A percentile compares a stretch with the other conserved stretches of the same genome.
Evolutionary conservation across 2,888 invertebrate genomes (phyloP).

Genomic region (Cryptophagus acutangulus): DNA sequence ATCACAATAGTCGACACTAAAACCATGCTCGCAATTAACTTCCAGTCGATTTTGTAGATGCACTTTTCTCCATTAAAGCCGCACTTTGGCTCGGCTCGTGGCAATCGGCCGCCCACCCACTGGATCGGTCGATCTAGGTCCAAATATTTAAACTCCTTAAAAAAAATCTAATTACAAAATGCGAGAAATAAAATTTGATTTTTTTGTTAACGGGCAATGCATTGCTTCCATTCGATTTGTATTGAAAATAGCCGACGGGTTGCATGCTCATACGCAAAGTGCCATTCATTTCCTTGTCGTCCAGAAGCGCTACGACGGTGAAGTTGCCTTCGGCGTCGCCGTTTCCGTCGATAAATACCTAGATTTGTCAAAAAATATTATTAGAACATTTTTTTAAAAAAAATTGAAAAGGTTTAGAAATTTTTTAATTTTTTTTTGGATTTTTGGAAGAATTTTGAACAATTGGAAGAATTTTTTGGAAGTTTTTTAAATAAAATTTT

Average conservation of each 20-base stretch:
- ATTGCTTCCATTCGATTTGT: constrained; percentile 51
- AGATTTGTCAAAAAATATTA: too few species aligned
- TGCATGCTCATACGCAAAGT: constrained; percentile 65
- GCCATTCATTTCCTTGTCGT: constrained; percentile 53
- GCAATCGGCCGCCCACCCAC: constrained; percentile 73
- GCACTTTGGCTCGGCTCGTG: constrained; percentile 74
- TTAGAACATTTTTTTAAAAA: too few species aligned
- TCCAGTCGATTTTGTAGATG: constrained; percentile 62
- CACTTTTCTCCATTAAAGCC: constrained; percentile 78
- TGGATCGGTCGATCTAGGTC: constrained; percentile 61
- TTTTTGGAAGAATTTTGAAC: too few species aligned
- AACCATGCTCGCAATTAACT: constrained; percentile 58
- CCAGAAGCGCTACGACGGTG: constrained; percentile 73
- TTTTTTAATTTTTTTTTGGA: too few species aligned
- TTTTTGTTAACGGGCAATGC: constrained; percentile 56
- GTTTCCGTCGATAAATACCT: constrained; percentile 80
- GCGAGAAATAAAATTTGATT: constrained; percentile 11
- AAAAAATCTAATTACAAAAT: constrained; percentile 9
- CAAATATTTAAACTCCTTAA: constrained; percentile 60
- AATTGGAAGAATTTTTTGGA: too few species aligned
- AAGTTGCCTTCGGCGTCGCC: constrained; percentile 92
- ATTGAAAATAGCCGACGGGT: constrained; percentile 73
- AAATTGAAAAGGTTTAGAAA: too few species aligned
- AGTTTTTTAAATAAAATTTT: too few species aligned
- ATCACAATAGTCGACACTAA: constrained; percentile 61